Base-by-base conservation (phyloP, 2,888 invertebrate genomes). In the Sarcophaga caerulescens region DNA sequence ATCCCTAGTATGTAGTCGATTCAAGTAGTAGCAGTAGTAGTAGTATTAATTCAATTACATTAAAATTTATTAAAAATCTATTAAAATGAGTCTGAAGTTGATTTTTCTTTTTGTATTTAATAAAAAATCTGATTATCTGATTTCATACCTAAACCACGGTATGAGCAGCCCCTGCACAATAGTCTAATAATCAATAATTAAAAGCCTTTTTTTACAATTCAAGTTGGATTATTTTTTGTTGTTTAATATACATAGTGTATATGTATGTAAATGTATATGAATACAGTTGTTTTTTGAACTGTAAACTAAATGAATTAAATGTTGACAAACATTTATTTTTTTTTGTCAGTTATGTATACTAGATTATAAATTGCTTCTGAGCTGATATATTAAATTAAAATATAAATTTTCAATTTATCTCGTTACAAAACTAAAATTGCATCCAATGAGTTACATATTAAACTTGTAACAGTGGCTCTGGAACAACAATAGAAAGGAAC, bases 311-410 rank as follows among this genome's bases (percentile, higher is more conserved):
- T 8, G 52, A 52, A 52, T 52, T 17, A 57, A 23, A 57, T 73
- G 23, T 60, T 73, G 45, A 85, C 77, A 82, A 57, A 76, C 82
- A 80, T 77, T 80, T 73, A 76, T 0, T 2, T 35, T 35, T 52
- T 83, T 76, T 63, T 62, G 71, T 75, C 75, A 75, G 66, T 71
- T 68, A 68, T n/a, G n/a, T n/a, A n/a, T 65, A 70, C 47, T 69
- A 68, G 57, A 68, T 74, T 71, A 79, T 82, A 73, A 82, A 85
- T 80, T 57, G 47, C 21, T 73, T 17, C 47, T 80, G 21, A 75
- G 45, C 52, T 71, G 74, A 63, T 66, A 63, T 66, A 83, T 69
- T 23, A 81, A 83, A 73, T 80, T 70, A 35, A 83, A 68, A 57
- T 77, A 60, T 52, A 77, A 74, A 62, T 76, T 62, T 78, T 79